Evolutionary conservation across 2,888 invertebrate genomes (phyloP), one percentile per base, ranked within the genome.

Genomic region (Rhorus exstirpatorius): DNA sequence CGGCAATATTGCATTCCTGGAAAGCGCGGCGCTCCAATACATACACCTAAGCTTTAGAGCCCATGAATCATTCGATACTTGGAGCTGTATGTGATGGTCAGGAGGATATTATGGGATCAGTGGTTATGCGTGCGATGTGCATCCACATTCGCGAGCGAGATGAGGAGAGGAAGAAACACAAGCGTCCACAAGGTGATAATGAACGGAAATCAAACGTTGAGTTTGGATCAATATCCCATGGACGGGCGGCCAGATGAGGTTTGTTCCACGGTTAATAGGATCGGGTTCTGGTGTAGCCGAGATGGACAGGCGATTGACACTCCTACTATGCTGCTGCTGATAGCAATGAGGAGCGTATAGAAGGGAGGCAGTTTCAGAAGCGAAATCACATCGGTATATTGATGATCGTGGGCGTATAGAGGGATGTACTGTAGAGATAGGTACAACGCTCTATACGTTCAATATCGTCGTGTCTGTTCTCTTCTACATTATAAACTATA

Each of bases 261-360:
- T n/a, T 88, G 89, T 87, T 88, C 89, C 89, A 90, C 89, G 89
- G 90, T 89, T 92, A 91, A 92, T 91, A 89, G 91, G 88, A 87
- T 88, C 86, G 86, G 84, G 81, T 77, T 72, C 10, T 21, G 68
- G 31, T 68, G 61, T 49, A 55, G 58, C 61, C 84, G 76, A 86
- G 84, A 87, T 84, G 86, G 83, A 83, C 83, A 83, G 78, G 81
- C 81, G 83, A 87, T 84, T 83, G 81, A 79, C 79, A 31, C 75
- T 58, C 35, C 35, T 63, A 49, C 63, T 63, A 26, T 63, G 17
- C 24, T 38, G 17, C 17, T 55, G 31, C 35, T 53, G 38, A 35
- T 10, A 51, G 12, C 24, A 49, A n/a, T 14, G 21, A 35, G 14
- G 63, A 31, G 49, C 53, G 55, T 49, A 68, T 63, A 70, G 41